A percentile compares a stretch with the other conserved stretches of the same genome.
phyloP scores from a whole-genome alignment of 2,888 invertebrate species.

The Apodemia hepburni region DNA sequence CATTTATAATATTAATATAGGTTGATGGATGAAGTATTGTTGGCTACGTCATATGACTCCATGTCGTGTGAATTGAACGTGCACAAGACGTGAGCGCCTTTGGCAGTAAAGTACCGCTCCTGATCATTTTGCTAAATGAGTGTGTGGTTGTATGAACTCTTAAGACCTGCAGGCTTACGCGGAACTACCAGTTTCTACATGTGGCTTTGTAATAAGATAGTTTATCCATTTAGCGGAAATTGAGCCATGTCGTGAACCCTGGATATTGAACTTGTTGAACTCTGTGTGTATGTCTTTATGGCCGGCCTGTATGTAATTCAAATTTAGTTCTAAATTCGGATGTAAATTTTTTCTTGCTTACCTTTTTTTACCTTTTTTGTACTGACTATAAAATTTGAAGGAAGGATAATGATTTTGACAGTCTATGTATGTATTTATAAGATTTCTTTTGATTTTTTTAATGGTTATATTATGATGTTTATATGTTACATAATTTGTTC shows the following conservation, averaged over 20 bases:
- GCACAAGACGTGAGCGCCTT: conserved; percentile 57
- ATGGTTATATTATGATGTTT: too few relatives aligned
- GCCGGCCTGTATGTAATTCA: too few relatives aligned
- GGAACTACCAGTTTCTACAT: conserved; percentile 27
- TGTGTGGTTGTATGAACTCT: conserved; percentile 36
- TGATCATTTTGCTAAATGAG: conserved; percentile 64
- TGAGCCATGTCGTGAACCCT: conserved; percentile 11
- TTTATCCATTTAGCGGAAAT: conserved; percentile 14
- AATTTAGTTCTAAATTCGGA: too few relatives aligned
- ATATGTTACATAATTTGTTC: too few relatives aligned
- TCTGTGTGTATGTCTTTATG: neutral
- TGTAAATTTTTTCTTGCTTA: too few relatives aligned
- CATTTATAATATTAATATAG: neutral
- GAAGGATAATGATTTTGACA: too few relatives aligned
- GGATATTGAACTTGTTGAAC: conserved; percentile 6
- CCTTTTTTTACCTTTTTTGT: too few relatives aligned
- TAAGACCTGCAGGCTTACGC: conserved; percentile 38
- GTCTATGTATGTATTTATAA: too few relatives aligned
- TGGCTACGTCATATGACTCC: conserved; percentile 13
- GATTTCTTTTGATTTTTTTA: too few relatives aligned
- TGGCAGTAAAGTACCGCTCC: conserved; percentile 64
- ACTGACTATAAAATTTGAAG: too few relatives aligned
- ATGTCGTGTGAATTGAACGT: conserved; percentile 58
- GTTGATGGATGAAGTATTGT: neutral
- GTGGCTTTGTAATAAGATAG: conserved; percentile 15